Evolutionary conservation across 2,113 vertebrate genomes (phyloP).

Genomic region (Hippocampus mohnikei): DNA sequence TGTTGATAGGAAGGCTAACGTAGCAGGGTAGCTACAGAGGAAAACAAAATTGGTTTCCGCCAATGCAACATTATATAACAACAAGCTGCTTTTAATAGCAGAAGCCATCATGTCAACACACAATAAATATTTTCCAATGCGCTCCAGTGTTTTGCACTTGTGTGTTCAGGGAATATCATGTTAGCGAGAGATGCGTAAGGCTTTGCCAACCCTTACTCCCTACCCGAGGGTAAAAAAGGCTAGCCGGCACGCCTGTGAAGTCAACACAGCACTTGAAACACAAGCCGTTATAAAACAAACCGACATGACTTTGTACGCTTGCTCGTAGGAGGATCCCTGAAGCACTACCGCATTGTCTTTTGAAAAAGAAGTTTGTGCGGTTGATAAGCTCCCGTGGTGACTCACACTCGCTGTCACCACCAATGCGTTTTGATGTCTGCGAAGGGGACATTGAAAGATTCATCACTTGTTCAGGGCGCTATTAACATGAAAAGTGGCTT

Average conservation of each 20-base stretch:
- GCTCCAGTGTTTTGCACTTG: background rate
- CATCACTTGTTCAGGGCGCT: constrained; percentile 47
- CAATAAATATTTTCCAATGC: background rate
- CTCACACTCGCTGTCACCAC: constrained; percentile 42
- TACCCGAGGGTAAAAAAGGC: constrained; percentile 21
- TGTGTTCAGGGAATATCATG: constrained; percentile 29
- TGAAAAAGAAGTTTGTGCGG: constrained; percentile 55
- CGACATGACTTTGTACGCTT: constrained; percentile 51
- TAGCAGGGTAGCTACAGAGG: background rate
- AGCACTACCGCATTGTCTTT: constrained; percentile 58
- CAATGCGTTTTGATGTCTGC: constrained; percentile 38
- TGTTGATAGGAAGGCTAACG: background rate
- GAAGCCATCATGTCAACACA: too few species aligned
- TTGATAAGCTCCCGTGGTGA: constrained; percentile 48
- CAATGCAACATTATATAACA: too few species aligned
- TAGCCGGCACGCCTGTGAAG: constrained; percentile 34
- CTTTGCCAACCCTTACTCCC: constrained; percentile 26
- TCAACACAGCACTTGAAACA: constrained; percentile 35
- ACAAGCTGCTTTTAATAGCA: background rate
- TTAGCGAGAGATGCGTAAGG: constrained; percentile 14
- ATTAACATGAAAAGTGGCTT: constrained; percentile 33
- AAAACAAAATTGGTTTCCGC: too few species aligned
- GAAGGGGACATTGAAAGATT: constrained; percentile 47
- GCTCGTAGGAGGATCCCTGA: constrained; percentile 55
- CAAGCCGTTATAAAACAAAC: constrained; percentile 20